These are phyloP conservation scores for Peucedramus taeniatus DNA, from an alignment of 2,113 vertebrate genomes.

Conservation along the genomic window DNA sequence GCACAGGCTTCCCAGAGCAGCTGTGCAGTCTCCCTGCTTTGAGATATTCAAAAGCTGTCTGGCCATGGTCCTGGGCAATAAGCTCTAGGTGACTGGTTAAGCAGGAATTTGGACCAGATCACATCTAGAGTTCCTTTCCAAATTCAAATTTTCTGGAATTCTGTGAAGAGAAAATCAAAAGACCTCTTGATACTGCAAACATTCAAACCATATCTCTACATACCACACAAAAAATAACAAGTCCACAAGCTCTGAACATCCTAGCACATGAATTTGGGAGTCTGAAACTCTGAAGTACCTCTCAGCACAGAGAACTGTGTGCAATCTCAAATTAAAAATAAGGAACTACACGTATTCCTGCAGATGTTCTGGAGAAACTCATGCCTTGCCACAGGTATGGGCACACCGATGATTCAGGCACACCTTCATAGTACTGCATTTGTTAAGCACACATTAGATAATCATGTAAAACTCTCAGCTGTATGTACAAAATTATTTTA, in stretches of 20 bases:
- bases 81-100: neutral
- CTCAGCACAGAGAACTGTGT: neutral
- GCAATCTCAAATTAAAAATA: neutral
- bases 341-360: neutral
- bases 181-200: neutral
- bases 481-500: neutral
- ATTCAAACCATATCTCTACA: neutral
- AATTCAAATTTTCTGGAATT: neutral
- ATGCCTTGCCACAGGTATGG: neutral
- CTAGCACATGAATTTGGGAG: neutral
- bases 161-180: neutral
- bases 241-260: neutral
- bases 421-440: neutral
- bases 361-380: neutral
- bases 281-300: neutral
- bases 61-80: neutral
- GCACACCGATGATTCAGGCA: neutral
- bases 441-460: neutral
- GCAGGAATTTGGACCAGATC: neutral
- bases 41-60: neutral
- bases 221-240: neutral
- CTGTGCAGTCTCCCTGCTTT: neutral
- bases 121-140: neutral
- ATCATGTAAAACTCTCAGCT: neutral
- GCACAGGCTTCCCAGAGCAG: neutral